Percentiles rank a stretch among this genome's conserved stretches.
These are phyloP conservation scores for Saccopteryx leptura DNA, from an alignment of 2,113 vertebrate species.

Conservation along the genomic window DNA sequence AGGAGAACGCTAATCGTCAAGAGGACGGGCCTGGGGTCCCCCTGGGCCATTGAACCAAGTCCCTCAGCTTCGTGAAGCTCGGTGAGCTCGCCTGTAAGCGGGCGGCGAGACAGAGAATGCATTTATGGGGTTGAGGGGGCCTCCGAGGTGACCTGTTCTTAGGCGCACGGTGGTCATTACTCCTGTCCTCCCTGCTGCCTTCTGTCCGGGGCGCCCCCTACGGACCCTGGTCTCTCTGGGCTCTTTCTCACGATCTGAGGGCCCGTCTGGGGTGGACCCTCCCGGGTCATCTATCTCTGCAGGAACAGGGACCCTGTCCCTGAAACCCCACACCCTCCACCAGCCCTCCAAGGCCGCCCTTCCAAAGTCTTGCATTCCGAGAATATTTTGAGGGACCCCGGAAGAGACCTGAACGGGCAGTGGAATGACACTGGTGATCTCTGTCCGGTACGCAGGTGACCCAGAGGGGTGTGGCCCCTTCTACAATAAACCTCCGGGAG, in stretches of 20 bases:
- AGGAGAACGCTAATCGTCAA: too few relatives aligned
- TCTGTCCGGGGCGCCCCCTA: background rate
- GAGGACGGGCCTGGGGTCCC: background rate
- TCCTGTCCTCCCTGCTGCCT: rapidly evolving
- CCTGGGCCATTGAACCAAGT: background rate
- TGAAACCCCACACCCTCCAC: background rate
- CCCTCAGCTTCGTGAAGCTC: rapidly evolving
- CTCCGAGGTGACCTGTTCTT: too few relatives aligned
- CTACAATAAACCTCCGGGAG: rapidly evolving
- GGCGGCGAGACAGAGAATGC: background rate
- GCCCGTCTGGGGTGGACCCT: rapidly evolving
- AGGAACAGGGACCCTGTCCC: too few relatives aligned
- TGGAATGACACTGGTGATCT: rapidly evolving
- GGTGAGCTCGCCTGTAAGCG: background rate
- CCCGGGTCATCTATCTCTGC: background rate
- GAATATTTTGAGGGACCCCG: background rate
- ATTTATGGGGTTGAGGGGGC: background rate
- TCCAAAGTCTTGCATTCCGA: background rate
- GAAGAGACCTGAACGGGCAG: background rate
- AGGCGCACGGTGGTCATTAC: rapidly evolving
- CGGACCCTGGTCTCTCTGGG: background rate
- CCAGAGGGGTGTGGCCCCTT: rapidly evolving
- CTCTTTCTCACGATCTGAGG: background rate
- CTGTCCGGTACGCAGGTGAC: background rate
- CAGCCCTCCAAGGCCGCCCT: background rate